phyloP scores from a whole-genome alignment of 2,797 vertebrate genomes.

The Oophaga sylvatica region DNA sequence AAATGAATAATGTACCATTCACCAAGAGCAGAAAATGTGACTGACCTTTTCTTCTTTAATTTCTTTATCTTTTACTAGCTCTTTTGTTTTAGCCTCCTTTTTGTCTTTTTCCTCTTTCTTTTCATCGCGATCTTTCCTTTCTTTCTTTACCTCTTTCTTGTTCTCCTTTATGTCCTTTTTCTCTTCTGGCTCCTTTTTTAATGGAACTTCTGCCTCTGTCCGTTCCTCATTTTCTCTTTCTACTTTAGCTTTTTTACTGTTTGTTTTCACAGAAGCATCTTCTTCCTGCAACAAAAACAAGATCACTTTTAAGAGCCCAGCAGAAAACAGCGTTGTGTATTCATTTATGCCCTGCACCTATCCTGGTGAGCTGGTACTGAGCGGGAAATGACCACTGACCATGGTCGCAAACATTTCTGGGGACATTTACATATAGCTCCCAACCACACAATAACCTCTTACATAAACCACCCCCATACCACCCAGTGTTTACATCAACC shows the following conservation, averaged over 20 bases:
- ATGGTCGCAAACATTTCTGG: too few species aligned
- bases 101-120: slow-evolving; percentile 87
- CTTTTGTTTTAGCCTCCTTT: slow-evolving; percentile 83
- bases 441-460: too few species aligned
- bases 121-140: slow-evolving; percentile 85
- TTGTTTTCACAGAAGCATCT: slow-evolving; percentile 76
- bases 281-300: slow-evolving; percentile 78
- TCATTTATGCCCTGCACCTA: too few species aligned
- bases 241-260: slow-evolving; percentile 79
- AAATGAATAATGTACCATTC: slow-evolving; percentile 5
- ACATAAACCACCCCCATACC: too few species aligned
- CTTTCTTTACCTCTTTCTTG: slow-evolving; percentile 85
- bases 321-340: background rate
- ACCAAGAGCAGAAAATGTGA: background rate
- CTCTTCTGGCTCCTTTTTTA: slow-evolving; percentile 84
- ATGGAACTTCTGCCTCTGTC: slow-evolving; percentile 74
- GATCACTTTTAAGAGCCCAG: background rate
- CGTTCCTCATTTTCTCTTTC: slow-evolving; percentile 82
- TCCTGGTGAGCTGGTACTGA: too few species aligned
- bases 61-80: slow-evolving; percentile 85
- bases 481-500: too few species aligned
- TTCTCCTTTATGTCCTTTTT: slow-evolving; percentile 83
- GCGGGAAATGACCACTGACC: too few species aligned
- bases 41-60: slow-evolving; percentile 83
- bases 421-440: too few species aligned